Base-by-base conservation (phyloP, 2,113 vertebrate genomes). In the Dipodomys ordii region DNA sequence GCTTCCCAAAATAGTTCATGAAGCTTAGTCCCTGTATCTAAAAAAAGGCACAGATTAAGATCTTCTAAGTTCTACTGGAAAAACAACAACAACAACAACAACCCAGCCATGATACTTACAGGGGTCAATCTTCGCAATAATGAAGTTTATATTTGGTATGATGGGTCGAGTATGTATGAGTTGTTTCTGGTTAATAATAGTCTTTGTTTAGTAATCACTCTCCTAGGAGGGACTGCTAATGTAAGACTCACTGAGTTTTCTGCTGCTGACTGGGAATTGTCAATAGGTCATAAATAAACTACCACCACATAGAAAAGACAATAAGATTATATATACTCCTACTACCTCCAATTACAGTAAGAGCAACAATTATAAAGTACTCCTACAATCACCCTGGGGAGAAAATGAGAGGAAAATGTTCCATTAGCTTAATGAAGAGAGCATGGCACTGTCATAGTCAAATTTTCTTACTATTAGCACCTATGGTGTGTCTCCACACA, bases 351-450 rank as follows among this genome's bases (percentile, higher is more conserved):
- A 98, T 98, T 98, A 98, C 95, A 89, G 97, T 98, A 98, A 98
- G 98, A 98, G 97, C 97, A 97, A 98, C 98, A 98, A 98, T 98
- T 98, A 98, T 97, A 98, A 98, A 97, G 98, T 97, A 97, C 98
- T 98, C 97, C 98, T 97, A 98, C 98, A 98, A 98, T 95, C 95
- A 96, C 98, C 98, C 98, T 97, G 68, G 96, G 95, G 98, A 97
- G 98, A 98, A 98, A 98, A 98, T 98, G 98, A 98, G 97, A 97
- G 98, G 97, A 98, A 98, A 98, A 96, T 98, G 98, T 98, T 98
- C 98, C 98, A 98, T 98, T 98, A 98, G 98, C 97, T 97, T 97
- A 98, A 98, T 98, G 97, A 98, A 98, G 98, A 98, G 97, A 97
- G 97, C 94, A 95, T 68, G 84, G 92, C 95, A 74, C 96, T 97